Base-by-base conservation (phyloP, 1,140 invertebrate species). In the Mizuhopecten yessoensis region DNA sequence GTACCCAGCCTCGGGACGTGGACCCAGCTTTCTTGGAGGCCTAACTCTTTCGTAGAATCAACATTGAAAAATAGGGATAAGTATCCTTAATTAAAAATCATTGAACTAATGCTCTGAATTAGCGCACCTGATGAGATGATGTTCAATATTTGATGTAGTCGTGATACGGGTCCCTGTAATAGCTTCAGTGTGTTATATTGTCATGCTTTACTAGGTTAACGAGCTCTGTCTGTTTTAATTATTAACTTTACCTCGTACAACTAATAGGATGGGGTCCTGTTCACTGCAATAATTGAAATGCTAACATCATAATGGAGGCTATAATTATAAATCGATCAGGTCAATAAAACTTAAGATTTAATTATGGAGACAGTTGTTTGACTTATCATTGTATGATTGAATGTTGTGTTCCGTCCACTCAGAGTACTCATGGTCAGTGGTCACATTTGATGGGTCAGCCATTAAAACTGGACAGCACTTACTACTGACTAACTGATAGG, bases 261-360 rank as follows among this genome's bases (percentile, higher is more conserved):
- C 45, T 49, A 49, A 23, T 49, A 17, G 45, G 11, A 75, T 29
- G 1, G 17, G n/a, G 23, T 17, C 11, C 23, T 1, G 57, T 29
- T 20, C 5, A 75, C 57, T n/a, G n/a, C 57, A 75, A n/a, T 75
- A 75, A 75, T 75, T 75, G n/a, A 75, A 75, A 75, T 75, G 57
- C 11, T 75, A 75, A 75, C 57, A 29, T 75, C 1, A 75, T 29
- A 75, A 75, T 75, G 57, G 57, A 3, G n/a, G 3, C n/a, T 5
- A 75, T 75, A 29, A 75, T 75, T 75, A 75, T 29, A 5, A 29
- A 29, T 75, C 57, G n/a, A 75, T 75, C 9, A 5, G 57, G 23
- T 75, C n/a, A 75, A 11, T 75, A 3, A 17, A 75, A 5, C 5
- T 75, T 7, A 3, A 17, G 23, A 75, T n/a, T n/a, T 29, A 5